Percentiles rank a stretch among this genome's conserved stretches.
Conservation (phyloP, 2,888 invertebrate species). For the Plemyria rubiginata region DNA sequence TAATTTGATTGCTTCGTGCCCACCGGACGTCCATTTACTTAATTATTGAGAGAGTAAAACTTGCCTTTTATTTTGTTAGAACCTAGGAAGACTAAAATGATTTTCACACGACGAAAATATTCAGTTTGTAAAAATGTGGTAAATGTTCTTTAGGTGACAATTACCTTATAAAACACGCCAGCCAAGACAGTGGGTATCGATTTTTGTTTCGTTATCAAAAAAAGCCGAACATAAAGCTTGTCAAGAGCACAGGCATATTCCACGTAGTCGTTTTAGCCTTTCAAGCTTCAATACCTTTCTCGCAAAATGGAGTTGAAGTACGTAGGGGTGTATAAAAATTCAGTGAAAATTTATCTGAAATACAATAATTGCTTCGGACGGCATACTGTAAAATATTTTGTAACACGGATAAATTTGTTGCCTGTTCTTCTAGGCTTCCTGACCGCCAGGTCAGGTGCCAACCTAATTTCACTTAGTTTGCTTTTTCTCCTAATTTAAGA, state of each 20-base stretch:
- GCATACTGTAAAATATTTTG: too few species aligned
- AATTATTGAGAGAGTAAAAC: constrained; percentile 36
- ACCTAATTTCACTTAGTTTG: too few species aligned
- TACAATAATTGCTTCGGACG: constrained; percentile 41
- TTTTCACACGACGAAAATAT: too few species aligned
- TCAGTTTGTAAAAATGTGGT: too few species aligned
- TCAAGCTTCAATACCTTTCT: constrained; percentile 24
- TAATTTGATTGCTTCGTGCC: constrained; percentile 45
- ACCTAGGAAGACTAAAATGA: neutral
- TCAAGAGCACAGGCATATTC: constrained; percentile 13
- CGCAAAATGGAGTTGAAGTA: constrained; percentile 23
- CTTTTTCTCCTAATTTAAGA: too few species aligned
- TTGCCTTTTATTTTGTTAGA: constrained; percentile 1
- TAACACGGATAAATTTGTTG: too few species aligned
- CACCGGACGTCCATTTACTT: constrained; percentile 42
- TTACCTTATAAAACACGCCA: too few species aligned
- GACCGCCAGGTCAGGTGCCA: too few species aligned
- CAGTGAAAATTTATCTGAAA: constrained; percentile 35
- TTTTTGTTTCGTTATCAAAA: constrained; percentile 1
- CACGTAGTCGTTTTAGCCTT: constrained; percentile 20
- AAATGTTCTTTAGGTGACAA: too few species aligned
- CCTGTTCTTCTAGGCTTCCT: constrained; percentile 6
- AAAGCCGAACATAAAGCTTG: constrained; percentile 10
- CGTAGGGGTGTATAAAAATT: constrained; percentile 26
- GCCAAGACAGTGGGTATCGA: too few species aligned